Percentiles rank a stretch among this genome's conserved stretches.
Evolutionary conservation across 2,113 vertebrate genomes (phyloP).

Genomic region (Butorides virescens): DNA sequence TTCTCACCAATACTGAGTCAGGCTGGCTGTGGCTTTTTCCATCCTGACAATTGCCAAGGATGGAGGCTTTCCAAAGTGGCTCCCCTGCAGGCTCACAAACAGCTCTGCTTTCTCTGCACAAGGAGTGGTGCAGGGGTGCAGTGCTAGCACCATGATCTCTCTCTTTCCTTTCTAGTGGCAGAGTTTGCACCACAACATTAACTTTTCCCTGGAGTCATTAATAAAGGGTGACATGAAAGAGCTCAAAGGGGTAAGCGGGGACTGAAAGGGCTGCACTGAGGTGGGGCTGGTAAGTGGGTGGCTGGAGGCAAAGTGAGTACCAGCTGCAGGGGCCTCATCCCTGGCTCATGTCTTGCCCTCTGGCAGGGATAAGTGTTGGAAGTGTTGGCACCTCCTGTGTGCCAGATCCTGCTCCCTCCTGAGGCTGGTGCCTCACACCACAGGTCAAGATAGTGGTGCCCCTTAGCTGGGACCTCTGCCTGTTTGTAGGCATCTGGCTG

Average conservation of each 20-base stretch:
- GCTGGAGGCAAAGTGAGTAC: background rate
- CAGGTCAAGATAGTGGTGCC: background rate
- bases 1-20: background rate
- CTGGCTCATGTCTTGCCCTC: too few relatives aligned
- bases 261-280: background rate
- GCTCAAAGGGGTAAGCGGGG: conserved; percentile 73
- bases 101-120: background rate
- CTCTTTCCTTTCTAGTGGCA: conserved; percentile 61
- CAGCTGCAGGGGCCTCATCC: background rate
- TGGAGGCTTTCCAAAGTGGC: background rate
- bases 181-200: conserved; percentile 76
- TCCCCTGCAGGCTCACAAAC: background rate
- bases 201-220: conserved; percentile 73
- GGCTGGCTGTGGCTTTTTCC: background rate
- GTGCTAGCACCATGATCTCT: background rate
- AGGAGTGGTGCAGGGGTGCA: too few relatives aligned
- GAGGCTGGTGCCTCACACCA: background rate
- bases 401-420: background rate
- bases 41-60: background rate
- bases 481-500: background rate
- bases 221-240: conserved; percentile 77
- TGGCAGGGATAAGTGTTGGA: background rate
- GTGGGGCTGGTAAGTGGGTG: background rate
- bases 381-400: background rate
- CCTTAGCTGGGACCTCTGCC: background rate